These are phyloP conservation scores for Vanessa tameamea DNA, from an alignment of 1,140 invertebrate genomes.

Conservation along the genomic window DNA sequence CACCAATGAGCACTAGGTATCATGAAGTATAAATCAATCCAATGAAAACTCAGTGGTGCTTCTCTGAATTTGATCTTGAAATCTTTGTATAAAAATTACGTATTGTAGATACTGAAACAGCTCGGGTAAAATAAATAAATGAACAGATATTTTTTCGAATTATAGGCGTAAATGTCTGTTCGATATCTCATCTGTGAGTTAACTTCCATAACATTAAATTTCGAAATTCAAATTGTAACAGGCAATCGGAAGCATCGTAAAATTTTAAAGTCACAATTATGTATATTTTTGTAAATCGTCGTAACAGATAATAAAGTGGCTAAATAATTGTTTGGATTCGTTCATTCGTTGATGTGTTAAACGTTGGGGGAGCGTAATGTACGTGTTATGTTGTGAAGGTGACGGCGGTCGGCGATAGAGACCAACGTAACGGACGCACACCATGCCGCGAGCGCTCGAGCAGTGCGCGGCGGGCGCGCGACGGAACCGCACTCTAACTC, in stretches of 20 bases:
- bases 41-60: too few species aligned
- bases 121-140: too few species aligned
- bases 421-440: constrained; percentile 29
- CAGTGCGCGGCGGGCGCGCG: constrained; percentile 71
- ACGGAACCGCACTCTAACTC: constrained; percentile 57
- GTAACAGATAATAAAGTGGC: constrained; percentile 31
- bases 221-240: neutral
- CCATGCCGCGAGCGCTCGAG: constrained; percentile 37
- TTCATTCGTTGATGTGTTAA: constrained; percentile 49
- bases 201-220: too few species aligned
- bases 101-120: too few species aligned
- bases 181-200: too few species aligned
- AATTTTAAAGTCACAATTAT: constrained; percentile 9
- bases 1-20: too few species aligned
- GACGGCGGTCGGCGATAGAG: constrained; percentile 42
- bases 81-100: too few species aligned
- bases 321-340: constrained; percentile 38
- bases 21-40: too few species aligned
- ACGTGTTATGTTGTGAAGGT: constrained; percentile 56
- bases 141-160: too few species aligned
- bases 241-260: neutral
- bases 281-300: constrained; percentile 1
- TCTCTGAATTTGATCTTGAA: too few species aligned
- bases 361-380: constrained; percentile 44
- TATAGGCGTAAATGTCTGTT: too few species aligned